A percentile compares a stretch with the other conserved stretches of the same genome.
Evolutionary conservation across 1,140 invertebrate species (phyloP).

Genomic region (Lepidurus apus): DNA sequence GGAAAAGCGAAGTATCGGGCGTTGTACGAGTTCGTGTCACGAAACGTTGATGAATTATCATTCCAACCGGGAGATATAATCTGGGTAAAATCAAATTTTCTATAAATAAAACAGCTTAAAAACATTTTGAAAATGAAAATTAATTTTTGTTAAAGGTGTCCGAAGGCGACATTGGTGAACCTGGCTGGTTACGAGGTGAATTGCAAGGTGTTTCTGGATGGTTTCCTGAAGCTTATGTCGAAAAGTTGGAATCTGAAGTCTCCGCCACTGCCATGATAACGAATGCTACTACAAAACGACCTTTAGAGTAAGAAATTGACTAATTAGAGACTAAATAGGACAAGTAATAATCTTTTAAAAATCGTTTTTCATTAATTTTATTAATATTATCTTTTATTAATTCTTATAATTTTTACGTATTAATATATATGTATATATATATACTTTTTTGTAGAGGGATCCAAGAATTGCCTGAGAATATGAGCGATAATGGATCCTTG

Average conservation of each 20-base stretch:
- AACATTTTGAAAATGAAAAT: too few species aligned
- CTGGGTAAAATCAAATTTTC: constrained; percentile 52
- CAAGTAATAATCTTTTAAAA: too few species aligned
- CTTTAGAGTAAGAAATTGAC: background rate
- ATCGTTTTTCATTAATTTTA: too few species aligned
- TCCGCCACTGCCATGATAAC: constrained; percentile 28
- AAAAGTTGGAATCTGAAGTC: constrained; percentile 55
- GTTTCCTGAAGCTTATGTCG: constrained; percentile 96
- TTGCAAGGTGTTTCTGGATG: constrained; percentile 84
- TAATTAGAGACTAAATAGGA: too few species aligned
- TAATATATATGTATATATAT: too few species aligned
- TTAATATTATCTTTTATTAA: too few species aligned
- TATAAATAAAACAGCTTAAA: too few species aligned
- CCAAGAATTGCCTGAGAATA: constrained; percentile 65
- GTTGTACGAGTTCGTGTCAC: constrained; percentile 86
- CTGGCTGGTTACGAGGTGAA: constrained; percentile 94
- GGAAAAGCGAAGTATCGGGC: constrained; percentile 71
- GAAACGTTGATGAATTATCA: constrained; percentile 88
- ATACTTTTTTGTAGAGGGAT: constrained; percentile 51
- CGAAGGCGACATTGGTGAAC: constrained; percentile 78
- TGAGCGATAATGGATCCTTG: constrained; percentile 49
- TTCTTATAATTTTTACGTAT: too few species aligned
- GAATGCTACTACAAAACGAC: background rate
- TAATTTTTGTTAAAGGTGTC: constrained; percentile 54
- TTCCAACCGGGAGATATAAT: constrained; percentile 93